These are phyloP conservation scores for Neodiprion virginianus DNA, from an alignment of 1,140 invertebrate genomes.

Conservation along the genomic window DNA sequence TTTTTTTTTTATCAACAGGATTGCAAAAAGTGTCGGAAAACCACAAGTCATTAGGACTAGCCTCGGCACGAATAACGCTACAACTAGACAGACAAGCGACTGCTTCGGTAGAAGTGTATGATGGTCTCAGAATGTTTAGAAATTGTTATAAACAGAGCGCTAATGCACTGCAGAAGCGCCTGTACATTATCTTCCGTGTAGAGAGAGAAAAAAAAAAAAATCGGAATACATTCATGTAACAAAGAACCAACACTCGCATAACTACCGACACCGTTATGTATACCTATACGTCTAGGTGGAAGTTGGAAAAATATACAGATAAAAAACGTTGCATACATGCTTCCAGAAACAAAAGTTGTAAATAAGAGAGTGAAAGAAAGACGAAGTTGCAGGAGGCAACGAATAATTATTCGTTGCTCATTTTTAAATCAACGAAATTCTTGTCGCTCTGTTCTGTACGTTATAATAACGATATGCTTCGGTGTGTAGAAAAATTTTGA, in stretches of 20 bases:
- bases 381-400: too few species aligned
- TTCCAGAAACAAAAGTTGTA: too few species aligned
- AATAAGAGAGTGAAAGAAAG: too few species aligned
- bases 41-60: slow-evolving; percentile 51
- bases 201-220: not conserved
- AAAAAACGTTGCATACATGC: too few species aligned
- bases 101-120: slow-evolving; percentile 51
- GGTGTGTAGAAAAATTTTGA: too few species aligned
- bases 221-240: not conserved
- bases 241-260: not conserved
- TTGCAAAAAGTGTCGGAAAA: slow-evolving; percentile 29
- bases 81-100: slow-evolving; percentile 47
- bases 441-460: too few species aligned
- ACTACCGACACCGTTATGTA: too few species aligned
- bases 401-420: too few species aligned
- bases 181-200: slow-evolving; percentile 43
- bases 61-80: slow-evolving; percentile 41
- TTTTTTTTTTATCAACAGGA: not conserved
- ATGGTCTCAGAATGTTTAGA: slow-evolving; percentile 58
- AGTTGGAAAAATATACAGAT: too few species aligned
- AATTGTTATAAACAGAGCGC: slow-evolving; percentile 58
- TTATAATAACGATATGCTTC: too few species aligned
- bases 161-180: slow-evolving; percentile 62
- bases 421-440: too few species aligned
- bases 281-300: too few species aligned